Evolutionary conservation across 2,888 invertebrate genomes (phyloP).

Genomic region (Apomyelois bistriatella): DNA sequence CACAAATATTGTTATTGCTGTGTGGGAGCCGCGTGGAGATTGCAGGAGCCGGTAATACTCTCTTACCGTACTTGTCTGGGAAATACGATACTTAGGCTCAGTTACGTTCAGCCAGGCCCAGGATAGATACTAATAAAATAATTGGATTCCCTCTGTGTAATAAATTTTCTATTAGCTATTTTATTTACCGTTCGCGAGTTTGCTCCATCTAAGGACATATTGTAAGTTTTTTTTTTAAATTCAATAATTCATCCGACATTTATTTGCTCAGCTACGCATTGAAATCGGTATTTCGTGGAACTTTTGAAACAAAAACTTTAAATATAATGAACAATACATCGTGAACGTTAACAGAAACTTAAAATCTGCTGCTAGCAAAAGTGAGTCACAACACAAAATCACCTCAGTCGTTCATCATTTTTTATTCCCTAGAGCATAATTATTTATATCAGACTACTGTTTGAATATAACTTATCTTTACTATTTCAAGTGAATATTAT

Average conservation of each 20-base stretch:
- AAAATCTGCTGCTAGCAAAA: neutral
- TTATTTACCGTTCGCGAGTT: neutral
- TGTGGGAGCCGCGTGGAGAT: neutral
- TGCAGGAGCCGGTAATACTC: neutral
- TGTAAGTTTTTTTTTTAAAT: neutral
- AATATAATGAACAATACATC: neutral
- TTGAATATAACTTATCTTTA: too few species aligned
- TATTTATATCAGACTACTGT: too few species aligned
- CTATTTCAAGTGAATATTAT: too few species aligned
- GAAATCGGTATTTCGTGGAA: neutral
- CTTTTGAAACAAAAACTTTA: neutral
- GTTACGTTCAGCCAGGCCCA: neutral
- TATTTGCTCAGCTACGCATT: neutral
- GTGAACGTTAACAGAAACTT: neutral
- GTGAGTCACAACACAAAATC: neutral
- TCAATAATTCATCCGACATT: neutral
- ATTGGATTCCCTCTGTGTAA: neutral
- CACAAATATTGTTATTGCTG: neutral
- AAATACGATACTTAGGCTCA: neutral
- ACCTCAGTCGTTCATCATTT: too few species aligned
- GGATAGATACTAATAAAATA: neutral
- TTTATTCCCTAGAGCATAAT: too few species aligned
- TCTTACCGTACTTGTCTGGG: neutral
- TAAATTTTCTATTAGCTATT: neutral
- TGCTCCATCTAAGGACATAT: neutral